Evolutionary conservation across 2,888 invertebrate genomes (phyloP).

Genomic region (Omphaloscelis lunosa): DNA sequence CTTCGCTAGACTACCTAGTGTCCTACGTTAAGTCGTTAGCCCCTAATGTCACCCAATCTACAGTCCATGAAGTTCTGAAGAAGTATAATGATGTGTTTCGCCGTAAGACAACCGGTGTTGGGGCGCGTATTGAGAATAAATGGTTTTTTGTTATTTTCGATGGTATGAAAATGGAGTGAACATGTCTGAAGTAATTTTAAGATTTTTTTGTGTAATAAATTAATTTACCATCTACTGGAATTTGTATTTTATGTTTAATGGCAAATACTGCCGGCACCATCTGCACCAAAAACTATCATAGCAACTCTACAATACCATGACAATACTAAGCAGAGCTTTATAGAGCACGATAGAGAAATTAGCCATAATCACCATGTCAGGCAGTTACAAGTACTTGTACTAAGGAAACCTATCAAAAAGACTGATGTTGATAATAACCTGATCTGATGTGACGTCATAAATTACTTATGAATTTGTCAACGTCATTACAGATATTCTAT

Average conservation of each 20-base stretch:
- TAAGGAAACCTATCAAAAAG: neutral
- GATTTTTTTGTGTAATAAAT: conserved; percentile 34
- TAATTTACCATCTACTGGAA: neutral
- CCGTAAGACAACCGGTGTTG: conserved; percentile 75
- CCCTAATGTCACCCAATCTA: conserved; percentile 73
- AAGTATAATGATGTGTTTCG: conserved; percentile 79
- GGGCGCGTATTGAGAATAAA: conserved; percentile 77
- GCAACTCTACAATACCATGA: neutral
- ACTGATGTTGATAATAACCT: neutral
- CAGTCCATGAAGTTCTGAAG: conserved; percentile 74
- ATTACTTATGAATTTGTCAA: no score
- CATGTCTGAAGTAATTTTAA: neutral
- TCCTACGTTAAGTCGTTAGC: conserved; percentile 81
- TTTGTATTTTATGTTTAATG: conserved; percentile 8
- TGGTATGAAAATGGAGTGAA: conserved; percentile 59
- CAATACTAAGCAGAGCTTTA: neutral
- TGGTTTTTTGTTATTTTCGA: conserved; percentile 82
- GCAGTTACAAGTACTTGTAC: neutral
- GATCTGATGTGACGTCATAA: no score
- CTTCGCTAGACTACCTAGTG: conserved; percentile 80
- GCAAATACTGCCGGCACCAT: no score
- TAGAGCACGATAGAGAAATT: neutral
- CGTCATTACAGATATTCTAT: no score
- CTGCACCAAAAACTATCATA: neutral
- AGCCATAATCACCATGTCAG: no score